phyloP scores from a whole-genome alignment of 2,113 vertebrate species.

The Pristiophorus japonicus region DNA sequence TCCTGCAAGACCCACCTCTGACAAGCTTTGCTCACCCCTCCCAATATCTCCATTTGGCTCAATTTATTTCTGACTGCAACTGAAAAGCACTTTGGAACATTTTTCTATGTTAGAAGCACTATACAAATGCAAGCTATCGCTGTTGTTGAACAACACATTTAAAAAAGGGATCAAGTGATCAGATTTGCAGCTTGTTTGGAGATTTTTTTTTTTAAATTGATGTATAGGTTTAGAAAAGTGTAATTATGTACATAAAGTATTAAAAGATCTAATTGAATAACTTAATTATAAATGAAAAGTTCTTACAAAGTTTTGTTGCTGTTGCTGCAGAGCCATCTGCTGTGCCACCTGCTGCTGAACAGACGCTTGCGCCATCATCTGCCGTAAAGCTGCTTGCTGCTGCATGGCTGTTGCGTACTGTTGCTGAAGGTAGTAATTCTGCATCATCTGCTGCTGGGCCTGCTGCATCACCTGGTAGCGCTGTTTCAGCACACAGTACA shows the following conservation, averaged over 20 bases:
- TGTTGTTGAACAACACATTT: background rate
- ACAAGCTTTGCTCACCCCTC: background rate
- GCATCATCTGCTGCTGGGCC: slow-evolving; percentile 59
- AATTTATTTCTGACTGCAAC: background rate
- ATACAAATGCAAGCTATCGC: background rate
- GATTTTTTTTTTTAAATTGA: background rate
- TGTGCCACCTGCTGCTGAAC: slow-evolving; percentile 26
- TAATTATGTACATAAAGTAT: background rate
- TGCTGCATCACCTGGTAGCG: slow-evolving; percentile 44
- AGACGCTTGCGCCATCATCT: slow-evolving; percentile 26
- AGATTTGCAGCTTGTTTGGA: background rate
- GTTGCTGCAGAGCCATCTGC: background rate
- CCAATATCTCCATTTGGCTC: background rate
- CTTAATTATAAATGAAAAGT: background rate
- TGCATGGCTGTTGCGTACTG: slow-evolving; percentile 46
- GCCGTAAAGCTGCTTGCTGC: slow-evolving; percentile 51
- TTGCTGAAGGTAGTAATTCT: slow-evolving; percentile 66
- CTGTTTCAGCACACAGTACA: background rate
- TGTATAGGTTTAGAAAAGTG: background rate
- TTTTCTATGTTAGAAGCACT: background rate
- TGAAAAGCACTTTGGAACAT: background rate
- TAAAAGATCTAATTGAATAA: background rate
- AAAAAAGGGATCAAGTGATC: background rate
- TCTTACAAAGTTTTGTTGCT: background rate
- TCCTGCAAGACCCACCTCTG: background rate